Conservation (phyloP, 1,140 invertebrate genomes). For the Eciton burchellii region DNA sequence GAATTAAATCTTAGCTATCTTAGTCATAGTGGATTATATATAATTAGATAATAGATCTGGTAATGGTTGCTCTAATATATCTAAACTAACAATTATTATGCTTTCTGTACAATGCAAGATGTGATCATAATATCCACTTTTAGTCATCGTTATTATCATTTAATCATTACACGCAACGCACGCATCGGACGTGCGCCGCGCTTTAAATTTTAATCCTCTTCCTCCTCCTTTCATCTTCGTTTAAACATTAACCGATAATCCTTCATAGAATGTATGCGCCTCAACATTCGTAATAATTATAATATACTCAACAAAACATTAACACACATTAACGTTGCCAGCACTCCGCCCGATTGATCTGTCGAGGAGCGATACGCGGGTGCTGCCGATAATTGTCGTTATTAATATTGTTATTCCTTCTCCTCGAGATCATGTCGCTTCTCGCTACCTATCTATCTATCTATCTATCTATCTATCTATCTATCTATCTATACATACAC, state of each 20-base stretch:
- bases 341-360: slow-evolving; percentile 65
- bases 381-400: slow-evolving; percentile 71
- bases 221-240: slow-evolving; percentile 38
- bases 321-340: slow-evolving; percentile 74
- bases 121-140: slow-evolving; percentile 74
- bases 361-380: slow-evolving; percentile 69
- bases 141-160: slow-evolving; percentile 63
- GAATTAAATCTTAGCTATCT: slow-evolving; percentile 60
- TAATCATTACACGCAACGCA: slow-evolving; percentile 63
- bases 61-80: slow-evolving; percentile 79
- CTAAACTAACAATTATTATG: slow-evolving; percentile 84
- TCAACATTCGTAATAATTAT: slow-evolving; percentile 81
- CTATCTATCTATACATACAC: slow-evolving; percentile 17
- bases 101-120: slow-evolving; percentile 84
- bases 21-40: slow-evolving; percentile 66
- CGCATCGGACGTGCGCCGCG: slow-evolving; percentile 30
- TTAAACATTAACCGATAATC: slow-evolving; percentile 79
- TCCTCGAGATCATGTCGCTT: slow-evolving; percentile 68
- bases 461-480: slow-evolving; percentile 76
- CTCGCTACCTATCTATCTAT: slow-evolving; percentile 75
- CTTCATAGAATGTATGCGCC: slow-evolving; percentile 77
- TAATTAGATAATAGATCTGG: slow-evolving; percentile 78
- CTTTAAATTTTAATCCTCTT: slow-evolving; percentile 47
- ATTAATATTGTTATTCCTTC: slow-evolving; percentile 69
- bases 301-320: slow-evolving; percentile 84